Evolutionary conservation across 2,888 invertebrate genomes (phyloP), one percentile per base, ranked within the genome.

Genomic region (Synergus umbraculus): DNA sequence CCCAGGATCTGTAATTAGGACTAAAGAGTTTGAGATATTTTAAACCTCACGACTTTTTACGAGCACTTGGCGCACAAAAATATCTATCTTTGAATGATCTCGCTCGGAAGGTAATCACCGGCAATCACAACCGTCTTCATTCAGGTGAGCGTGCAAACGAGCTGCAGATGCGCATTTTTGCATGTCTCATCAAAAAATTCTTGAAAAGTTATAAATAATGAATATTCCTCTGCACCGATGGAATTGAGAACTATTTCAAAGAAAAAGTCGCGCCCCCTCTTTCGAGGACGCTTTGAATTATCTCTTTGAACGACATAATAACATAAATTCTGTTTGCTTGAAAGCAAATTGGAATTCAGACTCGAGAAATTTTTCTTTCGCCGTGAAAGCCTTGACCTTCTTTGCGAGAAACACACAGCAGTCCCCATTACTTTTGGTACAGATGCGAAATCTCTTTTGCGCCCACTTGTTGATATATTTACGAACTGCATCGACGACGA

Each of bases 1-100:
- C 69, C 69, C 73, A 46, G 79, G 77, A 67, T 67, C 79, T 37
- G 77, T 76, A 81, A 80, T 80, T 82, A 80, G 29, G 65, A 64
- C 60, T 67, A 63, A 73, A 64, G 29, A 69, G 78, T 73, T 69
- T 63, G 69, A 78, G 60, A 77, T 78, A 76, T 64, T 64, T 63
- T 60, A 76, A 49, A 66, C 64, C n/a, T 69, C n/a, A 37, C 60
- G 58, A 46, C 77, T 82, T 82, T 79, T 79, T 76, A 58, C 78
- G 80, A 69, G 69, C 63, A 58, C 77, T 77, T 44, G 58, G n/a
- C 77, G 44, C 64, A 60, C 77, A 44, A 37, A 77, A 63, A 63
- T 77, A 44, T 77, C 77, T 64, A 64, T 64, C 77, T 64, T 77
- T 69, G 69, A 69, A 49, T 69, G 69, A 69, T 69, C 49, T 69